Conservation (phyloP, 1,140 invertebrate species). For the Paraescarpia echinospica region DNA sequence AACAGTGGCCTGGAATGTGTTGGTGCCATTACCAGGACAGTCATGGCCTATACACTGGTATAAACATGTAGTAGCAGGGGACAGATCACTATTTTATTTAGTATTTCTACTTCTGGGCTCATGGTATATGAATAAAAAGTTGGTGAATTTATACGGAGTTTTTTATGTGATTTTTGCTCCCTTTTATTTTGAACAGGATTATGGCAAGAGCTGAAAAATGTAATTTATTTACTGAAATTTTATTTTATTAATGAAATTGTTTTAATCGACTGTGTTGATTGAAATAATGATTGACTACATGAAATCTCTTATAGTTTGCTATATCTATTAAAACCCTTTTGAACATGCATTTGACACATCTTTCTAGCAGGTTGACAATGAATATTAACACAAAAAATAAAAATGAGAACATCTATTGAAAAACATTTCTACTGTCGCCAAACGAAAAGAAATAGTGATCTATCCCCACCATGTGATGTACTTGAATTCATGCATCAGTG, state of each 20-base stretch:
- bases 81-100: not conserved
- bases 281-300: no score
- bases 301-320: no score
- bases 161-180: not conserved
- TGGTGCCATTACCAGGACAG: not conserved
- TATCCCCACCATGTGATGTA: not conserved
- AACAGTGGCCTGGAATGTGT: not conserved
- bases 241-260: no score
- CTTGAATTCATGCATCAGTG: not conserved
- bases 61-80: not conserved
- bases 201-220: not conserved
- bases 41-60: not conserved
- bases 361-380: not conserved
- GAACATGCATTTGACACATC: not conserved
- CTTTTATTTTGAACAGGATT: not conserved
- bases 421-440: not conserved
- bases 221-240: no score
- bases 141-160: not conserved
- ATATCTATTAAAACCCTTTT: no score
- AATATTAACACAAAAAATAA: not conserved
- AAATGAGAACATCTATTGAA: not conserved
- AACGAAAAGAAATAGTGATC: not conserved
- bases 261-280: no score
- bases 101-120: not conserved
- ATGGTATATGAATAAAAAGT: not conserved